Percentiles rank a stretch among this genome's conserved stretches.
These are phyloP conservation scores for Oenanthe oenanthe DNA, from an alignment of 2,113 vertebrate species.

Conservation along the genomic window DNA sequence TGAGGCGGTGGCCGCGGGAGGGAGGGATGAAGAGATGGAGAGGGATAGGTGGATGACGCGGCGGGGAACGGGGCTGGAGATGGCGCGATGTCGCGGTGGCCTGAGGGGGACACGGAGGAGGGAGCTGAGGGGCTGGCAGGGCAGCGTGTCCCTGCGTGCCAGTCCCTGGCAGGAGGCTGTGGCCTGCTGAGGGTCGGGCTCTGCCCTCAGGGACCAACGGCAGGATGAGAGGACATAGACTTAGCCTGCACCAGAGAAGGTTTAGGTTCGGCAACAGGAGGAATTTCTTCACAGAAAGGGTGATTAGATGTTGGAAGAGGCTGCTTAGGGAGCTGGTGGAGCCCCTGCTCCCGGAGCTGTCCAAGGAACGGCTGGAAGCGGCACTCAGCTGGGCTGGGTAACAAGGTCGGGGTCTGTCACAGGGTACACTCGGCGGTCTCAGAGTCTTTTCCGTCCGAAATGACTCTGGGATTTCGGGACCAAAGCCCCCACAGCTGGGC, in stretches of 20 bases:
- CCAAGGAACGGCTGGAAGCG: background rate
- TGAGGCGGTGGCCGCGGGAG: background rate
- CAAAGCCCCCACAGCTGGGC: background rate
- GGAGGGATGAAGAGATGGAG: background rate
- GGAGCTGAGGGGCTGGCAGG: background rate
- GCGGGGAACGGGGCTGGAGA: background rate
- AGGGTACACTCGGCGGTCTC: background rate
- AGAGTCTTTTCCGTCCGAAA: background rate
- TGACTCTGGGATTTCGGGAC: background rate
- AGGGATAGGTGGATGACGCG: background rate
- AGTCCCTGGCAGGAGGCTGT: background rate
- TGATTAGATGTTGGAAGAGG: background rate
- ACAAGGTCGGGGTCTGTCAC: background rate
- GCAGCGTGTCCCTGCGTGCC: background rate
- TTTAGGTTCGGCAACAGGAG: background rate
- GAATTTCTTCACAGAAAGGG: background rate
- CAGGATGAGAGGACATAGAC: background rate
- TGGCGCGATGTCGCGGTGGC: background rate
- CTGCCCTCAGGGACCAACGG: background rate
- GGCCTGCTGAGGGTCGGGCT: background rate
- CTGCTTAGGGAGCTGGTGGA: background rate
- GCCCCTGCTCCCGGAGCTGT: background rate
- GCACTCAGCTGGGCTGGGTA: background rate
- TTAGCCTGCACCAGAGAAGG: no score
- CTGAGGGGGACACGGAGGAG: background rate